Conservation (phyloP, 2,888 invertebrate species). For the Andrena trimmerana region DNA sequence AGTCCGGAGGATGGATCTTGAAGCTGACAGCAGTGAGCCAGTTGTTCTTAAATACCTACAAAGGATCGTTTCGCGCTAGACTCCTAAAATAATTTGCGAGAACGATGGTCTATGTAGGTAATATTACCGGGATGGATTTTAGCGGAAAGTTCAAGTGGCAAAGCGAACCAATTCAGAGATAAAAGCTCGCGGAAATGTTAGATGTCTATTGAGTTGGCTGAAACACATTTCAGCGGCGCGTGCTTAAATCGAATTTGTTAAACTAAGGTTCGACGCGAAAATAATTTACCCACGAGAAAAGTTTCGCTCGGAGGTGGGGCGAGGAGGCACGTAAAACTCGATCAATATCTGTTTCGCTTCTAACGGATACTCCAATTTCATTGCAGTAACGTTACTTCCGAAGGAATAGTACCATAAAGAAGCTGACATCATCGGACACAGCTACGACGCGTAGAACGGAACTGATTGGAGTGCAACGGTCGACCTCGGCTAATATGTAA, state of each 20-base stretch:
- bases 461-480: slow-evolving; percentile 2
- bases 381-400: slow-evolving; percentile 43
- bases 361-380: slow-evolving; percentile 45
- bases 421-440: slow-evolving; percentile 17
- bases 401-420: slow-evolving; percentile 22
- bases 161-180: slow-evolving; percentile 11
- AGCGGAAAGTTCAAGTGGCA: background rate
- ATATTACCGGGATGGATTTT: background rate
- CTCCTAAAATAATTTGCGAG: no score
- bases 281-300: slow-evolving; percentile 22
- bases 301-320: background rate
- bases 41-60: background rate
- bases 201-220: background rate
- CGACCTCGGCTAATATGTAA: no score
- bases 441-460: slow-evolving; percentile 18
- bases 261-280: slow-evolving; percentile 6
- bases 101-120: background rate
- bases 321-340: slow-evolving; percentile 31
- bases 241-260: background rate
- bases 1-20: slow-evolving; percentile 5
- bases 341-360: slow-evolving; percentile 40
- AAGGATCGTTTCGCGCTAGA: no score
- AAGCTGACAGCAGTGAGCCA: slow-evolving; percentile 7
- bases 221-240: slow-evolving; percentile 7
- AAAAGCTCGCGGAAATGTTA: slow-evolving; percentile 16